Percentiles rank a stretch among this genome's conserved stretches.
Conservation (phyloP, 2,888 invertebrate genomes). For the Craniophora ligustri region DNA sequence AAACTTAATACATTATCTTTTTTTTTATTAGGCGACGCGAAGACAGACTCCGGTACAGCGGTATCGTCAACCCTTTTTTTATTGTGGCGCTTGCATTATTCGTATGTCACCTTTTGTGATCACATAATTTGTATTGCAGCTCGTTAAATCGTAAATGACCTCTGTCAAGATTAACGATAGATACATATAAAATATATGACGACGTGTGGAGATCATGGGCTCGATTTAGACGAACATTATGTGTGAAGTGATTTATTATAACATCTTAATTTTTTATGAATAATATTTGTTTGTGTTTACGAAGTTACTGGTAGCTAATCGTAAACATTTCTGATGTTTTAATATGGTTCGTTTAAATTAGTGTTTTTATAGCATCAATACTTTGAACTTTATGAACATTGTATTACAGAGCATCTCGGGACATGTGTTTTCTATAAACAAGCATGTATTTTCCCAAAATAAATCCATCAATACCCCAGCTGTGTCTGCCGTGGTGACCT, state of each 20-base stretch:
- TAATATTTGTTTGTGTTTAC: slow-evolving; percentile 30
- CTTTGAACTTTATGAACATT: neutral
- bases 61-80: slow-evolving; percentile 15
- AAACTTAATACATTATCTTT: slow-evolving; percentile 9
- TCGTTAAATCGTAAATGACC: slow-evolving; percentile 24
- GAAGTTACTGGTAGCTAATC: slow-evolving; percentile 33
- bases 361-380: neutral
- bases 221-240: slow-evolving; percentile 30
- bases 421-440: neutral
- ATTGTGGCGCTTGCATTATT: slow-evolving; percentile 25
- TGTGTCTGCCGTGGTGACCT: too few relatives aligned
- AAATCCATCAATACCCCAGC: neutral
- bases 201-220: slow-evolving; percentile 25
- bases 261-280: slow-evolving; percentile 41
- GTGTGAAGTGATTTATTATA: slow-evolving; percentile 36
- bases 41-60: neutral
- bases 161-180: slow-evolving; percentile 23
- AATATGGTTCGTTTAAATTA: slow-evolving; percentile 25
- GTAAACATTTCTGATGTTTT: slow-evolving; percentile 23
- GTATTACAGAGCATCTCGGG: neutral
- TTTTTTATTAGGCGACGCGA: slow-evolving; percentile 14
- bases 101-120: slow-evolving; percentile 22
- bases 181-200: slow-evolving; percentile 38
- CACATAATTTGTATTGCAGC: slow-evolving; percentile 19
- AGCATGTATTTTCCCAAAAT: neutral